Evolutionary conservation across 2,113 vertebrate species (phyloP).

Genomic region (Cyanoliseus patagonus): DNA sequence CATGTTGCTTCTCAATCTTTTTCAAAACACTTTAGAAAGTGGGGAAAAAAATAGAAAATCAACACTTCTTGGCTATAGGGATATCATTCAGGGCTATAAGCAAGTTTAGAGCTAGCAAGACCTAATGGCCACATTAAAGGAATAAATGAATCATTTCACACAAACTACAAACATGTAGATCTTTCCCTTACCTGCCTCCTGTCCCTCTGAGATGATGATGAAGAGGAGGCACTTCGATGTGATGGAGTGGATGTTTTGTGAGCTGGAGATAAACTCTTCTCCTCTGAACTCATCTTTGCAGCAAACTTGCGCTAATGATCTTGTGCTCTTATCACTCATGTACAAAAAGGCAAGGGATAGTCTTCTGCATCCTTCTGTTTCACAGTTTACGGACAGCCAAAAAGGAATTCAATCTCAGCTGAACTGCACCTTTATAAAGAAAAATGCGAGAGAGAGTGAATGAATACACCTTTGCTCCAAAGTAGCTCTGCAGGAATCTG

Average conservation of each 20-base stretch:
- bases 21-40: not conserved
- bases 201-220: slow-evolving; percentile 91
- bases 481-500: not conserved
- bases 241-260: slow-evolving; percentile 90
- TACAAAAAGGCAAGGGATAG: slow-evolving; percentile 1
- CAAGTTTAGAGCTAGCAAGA: not conserved
- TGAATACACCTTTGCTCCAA: not conserved
- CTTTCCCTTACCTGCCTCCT: slow-evolving; percentile 88
- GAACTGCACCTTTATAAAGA: slow-evolving; percentile 51
- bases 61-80: not conserved
- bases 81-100: not conserved
- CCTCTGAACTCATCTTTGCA: slow-evolving; percentile 91
- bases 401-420: not conserved
- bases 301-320: slow-evolving; percentile 64
- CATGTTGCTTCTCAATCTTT: not conserved
- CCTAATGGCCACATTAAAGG: not conserved
- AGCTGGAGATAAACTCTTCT: slow-evolving; percentile 84
- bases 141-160: not conserved
- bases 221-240: slow-evolving; percentile 93
- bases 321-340: slow-evolving; percentile 59
- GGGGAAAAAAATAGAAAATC: not conserved
- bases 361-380: slow-evolving; percentile 67
- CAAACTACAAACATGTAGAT: not conserved
- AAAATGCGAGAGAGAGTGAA: not conserved
- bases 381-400: slow-evolving; percentile 10